Percentiles rank a stretch among this genome's conserved stretches.
Conservation (phyloP, 2,113 vertebrate species). For the Boulengeromyrus knoepffleri region DNA sequence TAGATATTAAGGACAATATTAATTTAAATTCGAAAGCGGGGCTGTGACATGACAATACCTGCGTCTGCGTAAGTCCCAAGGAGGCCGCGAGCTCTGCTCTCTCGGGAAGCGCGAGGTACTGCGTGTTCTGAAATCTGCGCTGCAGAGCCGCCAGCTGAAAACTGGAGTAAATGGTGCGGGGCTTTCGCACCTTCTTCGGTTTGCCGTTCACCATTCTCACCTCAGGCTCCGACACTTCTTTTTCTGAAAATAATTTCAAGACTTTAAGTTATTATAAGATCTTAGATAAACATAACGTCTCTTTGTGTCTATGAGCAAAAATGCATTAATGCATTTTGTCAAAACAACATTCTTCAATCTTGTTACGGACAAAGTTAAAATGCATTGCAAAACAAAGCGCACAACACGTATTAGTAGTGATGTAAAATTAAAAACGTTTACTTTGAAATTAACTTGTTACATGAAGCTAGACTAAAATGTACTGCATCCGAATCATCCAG, state of each 20-base stretch:
- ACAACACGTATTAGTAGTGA: neutral
- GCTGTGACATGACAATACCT: conserved; percentile 59
- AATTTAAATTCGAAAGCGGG: neutral
- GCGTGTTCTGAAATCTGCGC: conserved; percentile 95
- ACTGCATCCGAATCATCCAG: neutral
- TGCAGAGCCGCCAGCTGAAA: conserved; percentile 96
- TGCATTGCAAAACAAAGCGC: neutral
- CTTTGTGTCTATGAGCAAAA: neutral
- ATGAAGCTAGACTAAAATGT: neutral
- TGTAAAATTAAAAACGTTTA: neutral
- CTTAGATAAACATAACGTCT: neutral
- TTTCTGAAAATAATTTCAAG: conserved; percentile 64
- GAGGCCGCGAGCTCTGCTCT: conserved; percentile 94
- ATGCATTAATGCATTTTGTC: neutral
- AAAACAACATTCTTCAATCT: neutral
- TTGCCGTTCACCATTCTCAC: conserved; percentile 98
- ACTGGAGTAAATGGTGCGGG: conserved; percentile 96
- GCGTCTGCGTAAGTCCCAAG: conserved; percentile 90
- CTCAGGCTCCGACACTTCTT: conserved; percentile 86
- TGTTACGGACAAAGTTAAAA: neutral
- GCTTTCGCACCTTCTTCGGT: conserved; percentile 97
- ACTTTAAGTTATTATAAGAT: neutral
- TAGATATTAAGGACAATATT: neutral
- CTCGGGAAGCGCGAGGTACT: conserved; percentile 94
- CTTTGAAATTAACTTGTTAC: neutral